phyloP scores from a whole-genome alignment of 2,888 invertebrate genomes.

The Alitta virens region DNA sequence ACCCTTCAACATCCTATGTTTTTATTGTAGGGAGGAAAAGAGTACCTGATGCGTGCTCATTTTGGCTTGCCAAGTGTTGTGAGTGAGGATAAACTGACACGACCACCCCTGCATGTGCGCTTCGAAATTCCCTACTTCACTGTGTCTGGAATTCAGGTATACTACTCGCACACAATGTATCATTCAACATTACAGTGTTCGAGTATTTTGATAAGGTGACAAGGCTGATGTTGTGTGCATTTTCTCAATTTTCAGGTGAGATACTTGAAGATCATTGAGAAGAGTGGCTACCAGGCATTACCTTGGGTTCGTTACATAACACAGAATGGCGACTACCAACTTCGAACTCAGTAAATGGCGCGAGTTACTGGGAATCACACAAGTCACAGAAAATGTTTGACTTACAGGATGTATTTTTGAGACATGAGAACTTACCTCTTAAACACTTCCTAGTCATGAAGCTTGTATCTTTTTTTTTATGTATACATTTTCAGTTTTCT shows the following conservation, averaged over 20 bases:
- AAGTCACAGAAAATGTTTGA: too few species aligned
- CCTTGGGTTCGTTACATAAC: slow-evolving; percentile 99
- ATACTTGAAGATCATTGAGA: slow-evolving; percentile 96
- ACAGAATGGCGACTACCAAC: slow-evolving; percentile 97
- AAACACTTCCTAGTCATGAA: too few species aligned
- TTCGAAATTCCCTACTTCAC: slow-evolving; percentile 99
- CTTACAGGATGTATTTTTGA: too few species aligned
- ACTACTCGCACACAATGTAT: neutral
- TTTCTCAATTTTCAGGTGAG: slow-evolving; percentile 63
- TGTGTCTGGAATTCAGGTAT: slow-evolving; percentile 94
- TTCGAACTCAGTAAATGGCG: slow-evolving; percentile 66
- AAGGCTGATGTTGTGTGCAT: neutral
- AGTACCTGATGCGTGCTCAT: slow-evolving; percentile 96
- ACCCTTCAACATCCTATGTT: too few species aligned
- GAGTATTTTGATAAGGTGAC: too few species aligned
- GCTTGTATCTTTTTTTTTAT: too few species aligned
- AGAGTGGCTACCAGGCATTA: slow-evolving; percentile 96
- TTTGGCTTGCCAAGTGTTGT: slow-evolving; percentile 95
- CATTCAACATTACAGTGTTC: too few species aligned
- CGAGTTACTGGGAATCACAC: too few species aligned
- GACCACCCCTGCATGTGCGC: slow-evolving; percentile 96
- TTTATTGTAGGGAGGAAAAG: slow-evolving; percentile 81
- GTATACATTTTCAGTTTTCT: too few species aligned
- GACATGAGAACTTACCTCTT: too few species aligned
- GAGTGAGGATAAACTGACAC: slow-evolving; percentile 90